Conservation (phyloP, 2,113 vertebrate species). For the Agelaius tricolor region DNA sequence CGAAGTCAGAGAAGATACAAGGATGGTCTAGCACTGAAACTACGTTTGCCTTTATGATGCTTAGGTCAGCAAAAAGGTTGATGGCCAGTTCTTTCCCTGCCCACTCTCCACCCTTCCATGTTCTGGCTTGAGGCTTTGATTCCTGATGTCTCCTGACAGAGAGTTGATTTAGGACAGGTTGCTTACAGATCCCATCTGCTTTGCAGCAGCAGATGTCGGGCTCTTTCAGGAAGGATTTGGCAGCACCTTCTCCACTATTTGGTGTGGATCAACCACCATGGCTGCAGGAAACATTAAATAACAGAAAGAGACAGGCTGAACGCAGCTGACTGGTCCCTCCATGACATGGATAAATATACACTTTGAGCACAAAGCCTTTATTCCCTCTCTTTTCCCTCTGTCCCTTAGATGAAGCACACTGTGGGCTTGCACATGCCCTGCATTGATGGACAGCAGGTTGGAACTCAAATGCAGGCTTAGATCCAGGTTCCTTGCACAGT, state of each 20-base stretch:
- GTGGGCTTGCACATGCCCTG: not conserved
- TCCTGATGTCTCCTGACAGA: not conserved
- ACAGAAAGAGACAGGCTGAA: not conserved
- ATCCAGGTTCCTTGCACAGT: not conserved
- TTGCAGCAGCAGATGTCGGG: conserved; percentile 1
- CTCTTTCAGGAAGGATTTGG: conserved; percentile 13
- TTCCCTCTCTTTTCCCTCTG: not conserved
- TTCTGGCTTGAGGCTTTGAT: not conserved
- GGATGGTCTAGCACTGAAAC: not conserved
- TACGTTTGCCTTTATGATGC: not conserved
- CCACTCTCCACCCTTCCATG: not conserved
- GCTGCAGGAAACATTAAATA: conserved; percentile 22
- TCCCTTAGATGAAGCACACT: not conserved
- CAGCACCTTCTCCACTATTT: not conserved
- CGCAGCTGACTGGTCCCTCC: not conserved
- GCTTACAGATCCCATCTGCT: not conserved
- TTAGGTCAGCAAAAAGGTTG: not conserved
- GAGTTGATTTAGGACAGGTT: not conserved
- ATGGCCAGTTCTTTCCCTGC: not conserved
- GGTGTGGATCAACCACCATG: not conserved
- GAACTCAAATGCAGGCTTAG: not conserved
- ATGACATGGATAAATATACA: not conserved
- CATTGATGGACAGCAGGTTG: not conserved
- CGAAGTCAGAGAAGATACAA: not conserved
- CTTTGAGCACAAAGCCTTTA: not conserved